Conservation (phyloP, 2,113 vertebrate species). For the Poicephalus meyeri region DNA sequence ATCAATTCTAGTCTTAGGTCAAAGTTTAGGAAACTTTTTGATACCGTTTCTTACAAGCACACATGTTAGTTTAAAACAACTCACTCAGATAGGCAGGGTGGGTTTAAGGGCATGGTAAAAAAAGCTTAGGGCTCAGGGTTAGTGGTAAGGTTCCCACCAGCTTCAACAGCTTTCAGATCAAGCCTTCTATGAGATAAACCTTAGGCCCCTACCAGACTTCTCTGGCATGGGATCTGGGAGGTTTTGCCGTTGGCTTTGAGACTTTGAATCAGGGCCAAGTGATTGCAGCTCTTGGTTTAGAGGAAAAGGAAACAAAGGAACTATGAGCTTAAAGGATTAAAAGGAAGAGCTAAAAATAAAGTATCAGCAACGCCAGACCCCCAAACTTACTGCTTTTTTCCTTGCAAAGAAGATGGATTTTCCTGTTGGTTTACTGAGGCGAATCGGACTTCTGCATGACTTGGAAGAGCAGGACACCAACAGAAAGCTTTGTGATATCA, state of each 20-base stretch:
- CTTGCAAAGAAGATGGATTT: slow-evolving; percentile 15
- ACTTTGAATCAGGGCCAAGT: slow-evolving; percentile 21
- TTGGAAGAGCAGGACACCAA: not conserved
- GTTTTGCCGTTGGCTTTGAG: slow-evolving; percentile 42
- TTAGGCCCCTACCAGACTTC: not conserved
- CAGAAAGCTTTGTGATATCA: not conserved
- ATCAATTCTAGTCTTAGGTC: not conserved
- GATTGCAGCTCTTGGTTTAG: slow-evolving; percentile 40
- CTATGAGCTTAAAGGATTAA: slow-evolving; percentile 46
- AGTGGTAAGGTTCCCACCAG: not conserved
- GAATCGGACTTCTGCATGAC: not conserved
- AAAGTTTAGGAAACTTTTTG: not conserved
- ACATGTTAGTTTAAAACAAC: not conserved
- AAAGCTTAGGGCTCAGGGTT: not conserved
- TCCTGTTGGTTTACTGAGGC: not conserved
- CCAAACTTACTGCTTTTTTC: slow-evolving; percentile 44
- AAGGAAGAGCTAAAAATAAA: slow-evolving; percentile 65
- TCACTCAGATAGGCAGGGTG: not conserved
- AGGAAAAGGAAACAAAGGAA: slow-evolving; percentile 58
- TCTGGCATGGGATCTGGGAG: slow-evolving; percentile 31
- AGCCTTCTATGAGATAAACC: slow-evolving; percentile 12
- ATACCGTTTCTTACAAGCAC: not conserved
- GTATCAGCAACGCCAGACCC: slow-evolving; percentile 7
- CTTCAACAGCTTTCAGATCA: not conserved
- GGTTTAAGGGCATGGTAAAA: not conserved